Evolutionary conservation across 2,888 invertebrate genomes (phyloP), one percentile per base, ranked within the genome.

Genomic region (Lydus trimaculatus): DNA sequence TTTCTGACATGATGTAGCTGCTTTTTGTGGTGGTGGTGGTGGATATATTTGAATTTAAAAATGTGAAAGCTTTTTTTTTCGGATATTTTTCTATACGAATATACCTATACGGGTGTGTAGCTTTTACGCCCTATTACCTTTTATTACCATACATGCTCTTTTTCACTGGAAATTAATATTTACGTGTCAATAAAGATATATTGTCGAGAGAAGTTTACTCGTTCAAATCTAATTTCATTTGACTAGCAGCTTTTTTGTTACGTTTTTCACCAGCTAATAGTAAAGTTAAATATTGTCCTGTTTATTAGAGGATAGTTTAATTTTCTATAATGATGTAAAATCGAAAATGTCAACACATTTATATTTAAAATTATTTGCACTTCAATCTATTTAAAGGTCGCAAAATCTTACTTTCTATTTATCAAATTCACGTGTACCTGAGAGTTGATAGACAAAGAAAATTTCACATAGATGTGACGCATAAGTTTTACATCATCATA

Each of bases 111-210:
- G 56, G 56, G 13, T 25, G 56, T 56, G 25, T 56, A 56, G 25
- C 25, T 56, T 56, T 56, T 25, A 56, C 56, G 56, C 56, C 56
- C 56, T 56, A 56, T 56, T 56, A 56, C 56, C 25, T 56, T 56
- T 56, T 56, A 25, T 56, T 25, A 25, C 2, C 56, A 56, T 23
- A 25, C 20, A 48, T 20, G 20, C 20, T 20, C 48, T 48, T 48
- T 48, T 48, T 48, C 20, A 23, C 48, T 20, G 3, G 20, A 48
- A 20, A 48, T 20, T 48, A n/a, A 48, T 48, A 48, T 48, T 48
- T 20, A 48, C 48, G 17, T 48, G 48, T 48, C 48, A 48, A 48
- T 48, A 20, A 48, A 9, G 20, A 9, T 48, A 6, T n/a, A 23
- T 20, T 20, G 48, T 48, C 48, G n/a, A n/a, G n/a, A 15, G 56